Evolutionary conservation across 1,140 invertebrate genomes (phyloP).

Genomic region (Odontomachus brunneus): DNA sequence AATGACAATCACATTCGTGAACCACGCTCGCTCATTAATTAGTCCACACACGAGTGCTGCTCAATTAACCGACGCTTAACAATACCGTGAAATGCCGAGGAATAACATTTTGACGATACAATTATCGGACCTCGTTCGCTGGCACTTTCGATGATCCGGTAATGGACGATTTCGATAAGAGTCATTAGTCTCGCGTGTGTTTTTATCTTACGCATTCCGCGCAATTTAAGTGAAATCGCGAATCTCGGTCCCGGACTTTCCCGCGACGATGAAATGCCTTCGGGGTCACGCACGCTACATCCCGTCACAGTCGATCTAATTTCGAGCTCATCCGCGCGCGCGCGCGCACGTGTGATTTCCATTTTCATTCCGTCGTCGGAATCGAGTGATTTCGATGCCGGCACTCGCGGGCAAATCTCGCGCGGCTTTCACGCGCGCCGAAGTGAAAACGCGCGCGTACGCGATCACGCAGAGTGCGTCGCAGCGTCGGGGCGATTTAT

Average conservation of each 20-base stretch:
- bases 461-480: background rate
- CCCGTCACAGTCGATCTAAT: conserved; percentile 63
- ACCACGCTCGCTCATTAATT: conserved; percentile 10
- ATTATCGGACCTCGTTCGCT: no score
- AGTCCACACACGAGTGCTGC: background rate
- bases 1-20: background rate
- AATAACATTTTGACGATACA: no score
- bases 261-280: background rate
- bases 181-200: background rate
- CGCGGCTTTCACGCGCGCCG: conserved; percentile 18
- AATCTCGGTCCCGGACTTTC: conserved; percentile 8
- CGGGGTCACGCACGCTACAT: background rate
- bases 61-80: background rate
- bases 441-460: background rate
- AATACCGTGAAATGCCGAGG: no score
- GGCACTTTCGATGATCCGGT: background rate
- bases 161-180: conserved; percentile 19
- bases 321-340: conserved; percentile 27
- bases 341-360: conserved; percentile 22
- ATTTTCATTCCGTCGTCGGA: conserved; percentile 15
- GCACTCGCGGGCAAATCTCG: background rate
- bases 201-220: background rate
- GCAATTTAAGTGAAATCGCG: conserved; percentile 52
- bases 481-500: background rate
- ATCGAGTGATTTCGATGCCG: conserved; percentile 29